Base-by-base conservation (phyloP, 2,888 invertebrate species). In the Patella caerulea region DNA sequence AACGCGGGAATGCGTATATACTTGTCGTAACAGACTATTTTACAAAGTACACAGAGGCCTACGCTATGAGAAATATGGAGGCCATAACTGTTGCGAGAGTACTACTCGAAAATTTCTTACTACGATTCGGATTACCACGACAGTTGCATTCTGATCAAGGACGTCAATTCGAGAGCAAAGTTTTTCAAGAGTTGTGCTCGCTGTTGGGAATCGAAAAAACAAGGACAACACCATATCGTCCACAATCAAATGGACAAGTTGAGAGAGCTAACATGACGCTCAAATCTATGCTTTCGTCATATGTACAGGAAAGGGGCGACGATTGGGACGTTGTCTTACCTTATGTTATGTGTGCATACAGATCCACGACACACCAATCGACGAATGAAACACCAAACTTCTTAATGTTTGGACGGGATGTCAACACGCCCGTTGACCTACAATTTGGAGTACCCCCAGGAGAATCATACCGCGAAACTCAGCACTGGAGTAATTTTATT, bases 21-120 rank as follows among this genome's bases (percentile, higher is more conserved):
- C 55, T 76, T 54, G 79, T 83, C 11, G 56, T 83, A 17, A 69
- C 54, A 19, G 81, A 81, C 65, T 83, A 83, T 72, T 83, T 82
- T 76, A 78, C 81, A 24, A 81, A 82, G 77, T 81, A 77, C 77
- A 80, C 79, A 15, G 79, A 83, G 71, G 59, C 77, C 24, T 74
- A 74, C 59, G 71, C 81, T 12, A 76, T 83, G 65, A 24, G 71
- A 52, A 79, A 82, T 55, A 79, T 76, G 71, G 80, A 81, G 59
- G 79, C 82, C 9, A 1, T 14, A 45, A 83, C 78, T 19, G 79
- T 81, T 3, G 81, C 81, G 17, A 81, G 71, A 45, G 24, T 74
- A 7, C 69, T 83, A 14, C 74, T 81, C 7, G 74, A 79, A 7
- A 74, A 81, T 24, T 71, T 79, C 5, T 71, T 76, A 3, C 54